Evolutionary conservation across 2,888 invertebrate species (phyloP).

Genomic region (Eurois occulta): DNA sequence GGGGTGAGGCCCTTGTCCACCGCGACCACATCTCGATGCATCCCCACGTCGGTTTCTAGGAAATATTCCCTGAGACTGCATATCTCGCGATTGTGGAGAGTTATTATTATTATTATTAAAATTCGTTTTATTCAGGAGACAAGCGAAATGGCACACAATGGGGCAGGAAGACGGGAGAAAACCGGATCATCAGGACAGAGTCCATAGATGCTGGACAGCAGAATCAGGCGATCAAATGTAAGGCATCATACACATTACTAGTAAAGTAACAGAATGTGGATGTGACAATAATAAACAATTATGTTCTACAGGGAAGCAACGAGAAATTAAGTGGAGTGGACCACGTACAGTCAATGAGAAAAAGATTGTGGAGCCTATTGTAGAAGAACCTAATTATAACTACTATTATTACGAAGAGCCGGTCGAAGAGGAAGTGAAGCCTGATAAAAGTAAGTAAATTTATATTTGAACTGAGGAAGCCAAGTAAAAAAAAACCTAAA

Average conservation of each 20-base stretch:
- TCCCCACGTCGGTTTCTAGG: no score
- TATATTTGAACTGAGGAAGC: background rate
- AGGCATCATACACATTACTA: background rate
- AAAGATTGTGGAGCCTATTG: slow-evolving; percentile 4
- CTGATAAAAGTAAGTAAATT: slow-evolving; percentile 34
- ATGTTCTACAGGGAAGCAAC: slow-evolving; percentile 31
- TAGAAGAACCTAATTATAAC: background rate
- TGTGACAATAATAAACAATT: background rate
- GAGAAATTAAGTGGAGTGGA: slow-evolving; percentile 35
- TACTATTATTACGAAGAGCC: background rate
- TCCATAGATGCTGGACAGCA: slow-evolving; percentile 15
- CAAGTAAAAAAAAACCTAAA: no score
- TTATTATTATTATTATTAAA: no score
- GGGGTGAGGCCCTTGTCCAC: no score
- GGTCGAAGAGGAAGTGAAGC: slow-evolving; percentile 20
- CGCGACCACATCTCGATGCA: no score
- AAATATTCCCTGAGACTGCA: no score
- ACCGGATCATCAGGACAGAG: slow-evolving; percentile 35
- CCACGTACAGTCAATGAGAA: slow-evolving; percentile 19
- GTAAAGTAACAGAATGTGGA: slow-evolving; percentile 2
- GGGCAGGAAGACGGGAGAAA: slow-evolving; percentile 46
- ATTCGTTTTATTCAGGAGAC: slow-evolving; percentile 16
- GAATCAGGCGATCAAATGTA: slow-evolving; percentile 40
- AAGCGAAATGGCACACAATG: slow-evolving; percentile 13
- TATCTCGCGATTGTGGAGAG: no score